Evolutionary conservation across 2,888 invertebrate species (phyloP), one percentile per base, ranked within the genome.

Genomic region (Cosmia pyralina): DNA sequence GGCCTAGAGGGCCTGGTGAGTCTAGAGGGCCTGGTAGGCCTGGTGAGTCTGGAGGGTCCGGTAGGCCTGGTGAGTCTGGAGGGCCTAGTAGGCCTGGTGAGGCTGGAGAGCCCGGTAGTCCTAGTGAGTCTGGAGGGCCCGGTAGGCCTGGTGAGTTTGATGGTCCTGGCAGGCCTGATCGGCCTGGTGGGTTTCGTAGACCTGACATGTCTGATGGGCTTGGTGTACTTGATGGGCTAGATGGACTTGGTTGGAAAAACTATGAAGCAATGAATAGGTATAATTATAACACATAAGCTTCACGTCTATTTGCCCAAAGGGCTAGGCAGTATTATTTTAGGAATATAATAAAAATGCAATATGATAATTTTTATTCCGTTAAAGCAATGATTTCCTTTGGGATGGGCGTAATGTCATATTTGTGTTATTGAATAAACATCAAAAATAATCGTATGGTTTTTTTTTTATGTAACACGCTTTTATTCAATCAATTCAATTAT

Each of bases 231-330:
- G 63, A 22, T 66, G 19, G 28, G 11, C 52, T 66, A 66, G 53
- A 28, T 67, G 22, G 46, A 68, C 22, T 55, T 55, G 17, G 53
- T 68, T 46, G 68, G 15, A 22, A 1, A 55, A 19, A 15, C 70
- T 70, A 68, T 34, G 53, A 68, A 55, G 22, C 5, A 70, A 70
- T 22, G 0, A 46, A 67, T n/a, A n/a, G n/a, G n/a, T 46, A 22
- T 17, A 17, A 34, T 69, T 41, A n/a, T 19, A 22, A 64, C 2
- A 50, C 5, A 41, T 22, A 22, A 28, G 1, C 10, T 28, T 15
- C 6, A 28, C 15, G 19, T 38, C 5, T 48, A 17, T 1, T 4
- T 63, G 22, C 1, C 3, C 4, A n/a, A 38, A 38, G 13, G 15
- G 4, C 0, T 11, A 48, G 5, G 19, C n/a, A 17, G n/a, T 38